Evolutionary conservation across 2,797 vertebrate species (phyloP).

Genomic region (Cyprinella venusta): DNA sequence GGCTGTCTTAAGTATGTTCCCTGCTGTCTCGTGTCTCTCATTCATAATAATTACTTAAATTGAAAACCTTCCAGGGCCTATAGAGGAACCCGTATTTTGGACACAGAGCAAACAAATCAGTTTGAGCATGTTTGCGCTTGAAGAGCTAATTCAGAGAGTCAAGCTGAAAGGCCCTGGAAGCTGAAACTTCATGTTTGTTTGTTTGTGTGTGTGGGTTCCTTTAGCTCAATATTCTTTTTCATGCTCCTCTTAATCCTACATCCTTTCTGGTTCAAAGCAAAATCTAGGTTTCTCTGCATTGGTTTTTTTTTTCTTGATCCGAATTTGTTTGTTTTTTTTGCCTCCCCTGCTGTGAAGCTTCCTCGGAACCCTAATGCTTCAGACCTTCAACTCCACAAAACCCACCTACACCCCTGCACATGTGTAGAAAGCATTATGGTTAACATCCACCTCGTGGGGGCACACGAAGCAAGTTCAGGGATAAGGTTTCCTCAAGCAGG

Average conservation of each 20-base stretch:
- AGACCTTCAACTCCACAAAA: constrained; percentile 48
- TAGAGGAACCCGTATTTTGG: constrained; percentile 11
- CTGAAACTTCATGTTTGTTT: constrained; percentile 1
- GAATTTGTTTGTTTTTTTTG: not conserved
- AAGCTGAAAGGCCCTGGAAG: constrained; percentile 6
- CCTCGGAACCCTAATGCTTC: constrained; percentile 18
- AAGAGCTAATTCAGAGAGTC: constrained; percentile 26
- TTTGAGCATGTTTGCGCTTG: constrained; percentile 47
- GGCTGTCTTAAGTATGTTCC: not conserved
- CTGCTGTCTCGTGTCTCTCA: not conserved
- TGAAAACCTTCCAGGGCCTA: constrained; percentile 33
- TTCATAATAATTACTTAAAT: constrained; percentile 33
- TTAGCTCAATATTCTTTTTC: not conserved
- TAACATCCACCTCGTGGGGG: constrained; percentile 27
- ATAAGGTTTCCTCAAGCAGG: constrained; percentile 57
- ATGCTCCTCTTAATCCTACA: not conserved
- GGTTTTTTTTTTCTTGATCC: not conserved
- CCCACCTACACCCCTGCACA: constrained; percentile 56
- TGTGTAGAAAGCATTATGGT: constrained; percentile 69
- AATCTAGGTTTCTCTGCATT: not conserved
- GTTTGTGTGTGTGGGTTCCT: not conserved
- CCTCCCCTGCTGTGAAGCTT: constrained; percentile 11
- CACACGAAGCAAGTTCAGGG: constrained; percentile 33
- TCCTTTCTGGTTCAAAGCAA: constrained; percentile 5
- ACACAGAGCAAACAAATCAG: constrained; percentile 1